Percentiles rank a stretch among this genome's conserved stretches.
phyloP scores from a whole-genome alignment of 2,888 invertebrate species.

The Nebria salina region DNA sequence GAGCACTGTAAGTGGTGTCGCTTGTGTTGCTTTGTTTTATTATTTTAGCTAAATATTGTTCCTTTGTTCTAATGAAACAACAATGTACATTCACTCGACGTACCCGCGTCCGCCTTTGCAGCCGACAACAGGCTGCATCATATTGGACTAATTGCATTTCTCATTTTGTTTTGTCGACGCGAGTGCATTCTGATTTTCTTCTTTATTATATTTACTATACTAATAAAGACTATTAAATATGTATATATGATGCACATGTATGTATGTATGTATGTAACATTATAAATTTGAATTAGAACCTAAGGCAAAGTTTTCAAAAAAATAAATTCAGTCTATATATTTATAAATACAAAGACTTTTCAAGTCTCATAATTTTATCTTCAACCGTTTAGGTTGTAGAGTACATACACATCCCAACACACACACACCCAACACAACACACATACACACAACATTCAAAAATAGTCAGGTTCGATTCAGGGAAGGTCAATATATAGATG shows the following conservation, averaged over 20 bases:
- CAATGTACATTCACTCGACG: conserved; percentile 9
- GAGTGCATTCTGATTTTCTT: not conserved
- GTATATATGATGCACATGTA: not conserved
- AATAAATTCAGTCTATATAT: too few relatives aligned
- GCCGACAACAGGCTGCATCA: not conserved
- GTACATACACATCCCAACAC: too few relatives aligned
- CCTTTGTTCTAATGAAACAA: conserved; percentile 54
- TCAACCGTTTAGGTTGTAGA: too few relatives aligned
- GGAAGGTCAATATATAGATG: too few relatives aligned
- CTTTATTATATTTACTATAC: not conserved
- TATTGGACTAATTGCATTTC: conserved; percentile 1
- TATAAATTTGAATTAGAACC: too few relatives aligned
- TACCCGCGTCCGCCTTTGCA: not conserved
- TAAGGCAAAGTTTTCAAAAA: too few relatives aligned
- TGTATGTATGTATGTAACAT: not conserved
- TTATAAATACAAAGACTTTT: too few relatives aligned
- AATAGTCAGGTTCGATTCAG: too few relatives aligned
- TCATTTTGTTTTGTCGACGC: not conserved
- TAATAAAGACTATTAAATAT: not conserved
- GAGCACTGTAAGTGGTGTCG: conserved; percentile 50
- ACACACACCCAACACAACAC: too few relatives aligned
- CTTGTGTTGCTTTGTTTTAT: conserved; percentile 52
- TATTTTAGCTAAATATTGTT: conserved; percentile 57
- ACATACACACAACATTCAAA: too few relatives aligned
- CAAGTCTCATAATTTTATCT: too few relatives aligned